Percentiles rank a stretch among this genome's conserved stretches.
These are phyloP conservation scores for Microcebus jonahi DNA, from an alignment of 2,113 vertebrate species.

Conservation along the genomic window DNA sequence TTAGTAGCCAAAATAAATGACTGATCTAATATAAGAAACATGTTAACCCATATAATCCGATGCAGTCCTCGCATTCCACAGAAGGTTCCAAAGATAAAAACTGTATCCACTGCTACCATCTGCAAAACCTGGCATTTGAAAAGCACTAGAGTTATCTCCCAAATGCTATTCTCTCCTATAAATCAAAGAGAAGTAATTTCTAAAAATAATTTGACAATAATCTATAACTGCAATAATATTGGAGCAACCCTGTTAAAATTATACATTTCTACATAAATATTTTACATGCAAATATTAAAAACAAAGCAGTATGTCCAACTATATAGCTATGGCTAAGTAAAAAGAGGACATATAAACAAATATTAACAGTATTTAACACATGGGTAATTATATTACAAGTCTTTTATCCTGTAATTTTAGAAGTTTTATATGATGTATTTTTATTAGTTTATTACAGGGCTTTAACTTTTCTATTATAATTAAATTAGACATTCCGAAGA, in stretches of 20 bases:
- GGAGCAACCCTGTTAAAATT: background rate
- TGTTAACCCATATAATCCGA: background rate
- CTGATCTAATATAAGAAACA: background rate
- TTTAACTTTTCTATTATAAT: conserved; percentile 13
- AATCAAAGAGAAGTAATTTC: background rate
- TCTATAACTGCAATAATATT: background rate
- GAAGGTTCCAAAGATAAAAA: background rate
- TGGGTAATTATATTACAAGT: background rate
- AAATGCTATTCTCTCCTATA: background rate
- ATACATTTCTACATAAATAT: background rate
- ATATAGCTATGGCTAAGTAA: background rate
- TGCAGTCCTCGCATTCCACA: background rate
- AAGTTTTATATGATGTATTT: background rate
- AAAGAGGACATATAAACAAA: background rate
- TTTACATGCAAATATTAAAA: background rate
- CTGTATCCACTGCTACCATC: background rate
- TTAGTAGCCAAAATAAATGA: background rate
- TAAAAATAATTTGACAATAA: background rate
- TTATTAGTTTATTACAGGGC: background rate
- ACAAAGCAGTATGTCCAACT: background rate
- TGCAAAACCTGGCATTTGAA: background rate
- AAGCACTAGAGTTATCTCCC: background rate
- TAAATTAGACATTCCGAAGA: background rate
- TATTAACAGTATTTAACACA: background rate
- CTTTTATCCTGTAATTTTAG: background rate